phyloP scores from a whole-genome alignment of 2,888 invertebrate species.

The Nebria salina region DNA sequence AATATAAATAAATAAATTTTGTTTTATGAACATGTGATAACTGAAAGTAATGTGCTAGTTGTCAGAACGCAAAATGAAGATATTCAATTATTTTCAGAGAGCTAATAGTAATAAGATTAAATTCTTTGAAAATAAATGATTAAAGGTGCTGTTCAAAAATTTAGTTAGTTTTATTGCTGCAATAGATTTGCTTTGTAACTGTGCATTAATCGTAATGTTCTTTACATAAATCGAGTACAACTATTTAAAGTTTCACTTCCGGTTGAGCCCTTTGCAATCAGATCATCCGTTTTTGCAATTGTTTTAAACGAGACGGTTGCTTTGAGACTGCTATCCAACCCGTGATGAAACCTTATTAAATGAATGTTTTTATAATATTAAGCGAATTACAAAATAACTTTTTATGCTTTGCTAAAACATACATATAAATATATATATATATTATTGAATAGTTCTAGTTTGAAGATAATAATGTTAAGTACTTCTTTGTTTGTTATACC shows the following conservation, averaged over 20 bases:
- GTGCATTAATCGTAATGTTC: slow-evolving; percentile 42
- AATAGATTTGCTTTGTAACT: slow-evolving; percentile 37
- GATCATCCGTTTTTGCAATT: no score
- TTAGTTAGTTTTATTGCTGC: slow-evolving; percentile 44
- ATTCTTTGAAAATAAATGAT: background rate
- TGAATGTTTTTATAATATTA: background rate
- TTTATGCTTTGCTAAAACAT: slow-evolving; percentile 40
- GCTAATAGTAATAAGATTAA: no score
- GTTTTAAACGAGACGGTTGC: no score
- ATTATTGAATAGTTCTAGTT: background rate
- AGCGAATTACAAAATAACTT: slow-evolving; percentile 15
- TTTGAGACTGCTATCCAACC: no score
- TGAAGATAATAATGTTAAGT: background rate
- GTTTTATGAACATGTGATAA: slow-evolving; percentile 39
- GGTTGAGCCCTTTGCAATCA: background rate
- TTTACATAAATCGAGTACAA: slow-evolving; percentile 29
- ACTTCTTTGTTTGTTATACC: slow-evolving; percentile 13
- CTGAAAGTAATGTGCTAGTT: slow-evolving; percentile 34
- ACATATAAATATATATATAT: background rate
- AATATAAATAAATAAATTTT: no score
- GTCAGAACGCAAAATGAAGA: slow-evolving; percentile 2
- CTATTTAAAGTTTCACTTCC: background rate
- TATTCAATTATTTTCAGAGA: background rate
- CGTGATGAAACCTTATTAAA: background rate
- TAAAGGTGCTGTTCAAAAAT: slow-evolving; percentile 36